Evolutionary conservation across 2,888 invertebrate genomes (phyloP).

Genomic region (Polydrusus pterygomalis): DNA sequence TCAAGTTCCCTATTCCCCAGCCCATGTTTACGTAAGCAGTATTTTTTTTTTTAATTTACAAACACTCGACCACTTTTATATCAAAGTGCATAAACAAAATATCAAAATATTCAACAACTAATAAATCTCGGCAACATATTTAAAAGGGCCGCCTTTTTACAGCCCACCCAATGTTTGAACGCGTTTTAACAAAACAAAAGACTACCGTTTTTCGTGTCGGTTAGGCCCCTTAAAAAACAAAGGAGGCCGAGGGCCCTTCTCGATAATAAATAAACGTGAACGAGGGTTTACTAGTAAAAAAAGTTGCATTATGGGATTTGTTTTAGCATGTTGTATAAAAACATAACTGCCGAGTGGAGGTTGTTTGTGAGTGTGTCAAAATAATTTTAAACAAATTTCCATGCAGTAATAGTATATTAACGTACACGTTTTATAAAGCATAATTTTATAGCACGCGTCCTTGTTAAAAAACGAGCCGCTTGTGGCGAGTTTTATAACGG

Average conservation of each 20-base stretch:
- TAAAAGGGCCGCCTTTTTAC: conserved; percentile 39
- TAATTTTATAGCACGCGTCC: too few relatives aligned
- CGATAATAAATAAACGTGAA: conserved; percentile 9
- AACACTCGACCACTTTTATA: conserved; percentile 35
- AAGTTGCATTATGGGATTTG: conserved; percentile 3
- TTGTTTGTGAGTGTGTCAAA: too few relatives aligned
- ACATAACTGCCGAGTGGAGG: not conserved
- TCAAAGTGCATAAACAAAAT: conserved; percentile 40
- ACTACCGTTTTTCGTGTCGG: conserved; percentile 27
- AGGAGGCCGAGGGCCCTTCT: conserved; percentile 14
- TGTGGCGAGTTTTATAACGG: too few relatives aligned
- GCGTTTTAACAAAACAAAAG: conserved; percentile 42
- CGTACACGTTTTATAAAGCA: too few relatives aligned
- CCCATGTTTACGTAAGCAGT: conserved; percentile 20
- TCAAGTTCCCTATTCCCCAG: too few relatives aligned
- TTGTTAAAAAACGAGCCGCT: too few relatives aligned
- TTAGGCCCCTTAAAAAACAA: conserved; percentile 31
- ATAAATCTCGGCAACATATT: conserved; percentile 33
- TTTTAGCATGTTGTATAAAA: not conserved
- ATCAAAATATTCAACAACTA: conserved; percentile 48
- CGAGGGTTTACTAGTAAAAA: conserved; percentile 1
- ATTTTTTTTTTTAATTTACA: conserved; percentile 16
- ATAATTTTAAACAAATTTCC: too few relatives aligned
- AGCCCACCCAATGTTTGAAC: conserved; percentile 42
- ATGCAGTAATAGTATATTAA: too few relatives aligned